Base-by-base conservation (phyloP, 1,140 invertebrate genomes). In the Hormaphis cornu region DNA sequence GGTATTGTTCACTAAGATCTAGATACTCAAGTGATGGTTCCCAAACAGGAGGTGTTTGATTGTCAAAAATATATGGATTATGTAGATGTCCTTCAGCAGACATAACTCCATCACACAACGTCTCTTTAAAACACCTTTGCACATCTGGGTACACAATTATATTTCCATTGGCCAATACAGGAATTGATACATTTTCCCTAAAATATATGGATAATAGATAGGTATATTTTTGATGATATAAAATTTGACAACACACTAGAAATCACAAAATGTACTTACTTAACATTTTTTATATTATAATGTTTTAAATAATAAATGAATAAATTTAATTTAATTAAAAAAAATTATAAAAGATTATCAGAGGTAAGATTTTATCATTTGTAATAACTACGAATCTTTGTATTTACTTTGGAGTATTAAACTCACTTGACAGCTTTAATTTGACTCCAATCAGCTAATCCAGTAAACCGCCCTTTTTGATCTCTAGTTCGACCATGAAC, bases 131-230 rank as follows among this genome's bases (percentile, higher is more conserved):
- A 77, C 97, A 99, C 56, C 85, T 81, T 44, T 90, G 77, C 0
- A 95, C 86, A 83, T 99, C 97, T 76, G 87, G 83, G 66, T 93
- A 77, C 74, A 88, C 91, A 77, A 98, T 91, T 72, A 99, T 95
- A 76, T 99, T 99, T 6, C 97, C 97, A 83, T 99, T 99, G 6
- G 95, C 94, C 76, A 98, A 87, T 71, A 99, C 90, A 24, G 97
- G 96, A 74, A 99, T 89, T 69, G 84, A 87, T 8, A 98, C 85
- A 69, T 85, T 85, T 72, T 93, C 82, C 74, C 92, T 95, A 75
- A 81, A 82, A 71, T 20, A 74, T 56, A n/a, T 46, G 26, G 71
- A 71, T 70, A 61, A 54, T 56, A n/a, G 56, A 56, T 48, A 42
- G 58, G 33, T n/a, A 42, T 42, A 12, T 28, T 10, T 16, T 44